Conservation (phyloP, 1,140 invertebrate species). For the Temnothorax longispinosus region DNA sequence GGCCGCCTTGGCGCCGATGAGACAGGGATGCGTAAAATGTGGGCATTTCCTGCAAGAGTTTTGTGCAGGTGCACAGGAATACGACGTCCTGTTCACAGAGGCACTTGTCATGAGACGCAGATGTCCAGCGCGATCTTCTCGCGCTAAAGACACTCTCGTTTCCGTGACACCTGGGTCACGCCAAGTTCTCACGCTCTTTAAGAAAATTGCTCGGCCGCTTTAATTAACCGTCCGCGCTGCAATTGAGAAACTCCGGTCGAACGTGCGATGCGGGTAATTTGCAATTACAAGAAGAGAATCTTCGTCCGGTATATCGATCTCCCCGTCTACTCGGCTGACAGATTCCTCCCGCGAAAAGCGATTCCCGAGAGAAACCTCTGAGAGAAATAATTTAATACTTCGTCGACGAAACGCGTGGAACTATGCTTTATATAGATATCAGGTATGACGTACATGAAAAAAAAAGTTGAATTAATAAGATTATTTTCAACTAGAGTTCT, state of each 20-base stretch:
- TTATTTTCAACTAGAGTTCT: too few relatives aligned
- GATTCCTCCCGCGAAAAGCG: background rate
- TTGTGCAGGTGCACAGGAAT: constrained; percentile 73
- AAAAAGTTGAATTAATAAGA: too few relatives aligned
- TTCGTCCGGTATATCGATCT: constrained; percentile 5
- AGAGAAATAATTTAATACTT: background rate
- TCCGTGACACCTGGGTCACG: constrained; percentile 69
- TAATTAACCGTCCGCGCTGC: constrained; percentile 28
- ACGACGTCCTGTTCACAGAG: constrained; percentile 69
- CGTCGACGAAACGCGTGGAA: too few relatives aligned
- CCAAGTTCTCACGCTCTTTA: constrained; percentile 64
- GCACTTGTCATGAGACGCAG: constrained; percentile 74
- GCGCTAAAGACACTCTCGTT: constrained; percentile 36
- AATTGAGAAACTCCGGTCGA: background rate
- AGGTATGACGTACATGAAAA: too few relatives aligned
- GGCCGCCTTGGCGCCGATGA: background rate
- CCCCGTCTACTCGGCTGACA: background rate
- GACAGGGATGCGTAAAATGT: constrained; percentile 52
- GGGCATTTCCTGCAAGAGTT: constrained; percentile 68
- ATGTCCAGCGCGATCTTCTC: constrained; percentile 66
- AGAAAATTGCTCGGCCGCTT: constrained; percentile 41
- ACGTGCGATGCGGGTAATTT: constrained; percentile 60
- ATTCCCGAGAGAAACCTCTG: background rate
- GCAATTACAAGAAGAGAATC: constrained; percentile 44
- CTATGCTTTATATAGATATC: too few relatives aligned